phyloP scores from a whole-genome alignment of 2,888 invertebrate genomes.

The Lycia hirtaria region DNA sequence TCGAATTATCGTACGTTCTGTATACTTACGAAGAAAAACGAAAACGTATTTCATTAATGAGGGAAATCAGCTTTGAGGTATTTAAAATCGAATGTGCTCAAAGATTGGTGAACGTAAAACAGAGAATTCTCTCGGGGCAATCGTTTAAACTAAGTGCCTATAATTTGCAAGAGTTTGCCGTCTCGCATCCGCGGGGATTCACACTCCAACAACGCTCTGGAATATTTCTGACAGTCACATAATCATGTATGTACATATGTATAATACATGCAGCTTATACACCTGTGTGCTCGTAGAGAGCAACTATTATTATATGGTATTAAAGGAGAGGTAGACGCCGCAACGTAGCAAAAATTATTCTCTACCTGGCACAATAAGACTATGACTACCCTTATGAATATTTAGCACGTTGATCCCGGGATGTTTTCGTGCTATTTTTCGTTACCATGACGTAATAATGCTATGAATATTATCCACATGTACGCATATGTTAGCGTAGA shows the following conservation, averaged over 20 bases:
- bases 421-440: slow-evolving; percentile 28
- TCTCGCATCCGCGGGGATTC: slow-evolving; percentile 68
- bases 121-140: slow-evolving; percentile 67
- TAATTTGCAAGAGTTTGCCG: slow-evolving; percentile 80
- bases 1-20: slow-evolving; percentile 60
- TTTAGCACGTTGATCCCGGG: slow-evolving; percentile 30
- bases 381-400: slow-evolving; percentile 39
- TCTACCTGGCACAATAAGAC: slow-evolving; percentile 31
- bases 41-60: slow-evolving; percentile 24
- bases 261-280: slow-evolving; percentile 21
- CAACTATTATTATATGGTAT: slow-evolving; percentile 25
- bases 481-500: background rate
- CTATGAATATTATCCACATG: slow-evolving; percentile 8
- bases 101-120: slow-evolving; percentile 65
- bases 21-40: slow-evolving; percentile 38
- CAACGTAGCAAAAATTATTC: slow-evolving; percentile 38
- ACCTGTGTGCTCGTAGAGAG: slow-evolving; percentile 25
- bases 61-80: slow-evolving; percentile 18
- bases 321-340: slow-evolving; percentile 17
- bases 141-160: slow-evolving; percentile 81
- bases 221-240: slow-evolving; percentile 63
- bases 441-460: slow-evolving; percentile 22
- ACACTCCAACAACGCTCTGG: slow-evolving; percentile 64
- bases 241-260: slow-evolving; percentile 17
- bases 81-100: slow-evolving; percentile 31